Evolutionary conservation across 2,113 vertebrate genomes (phyloP).

Genomic region (Xenopus borealis): DNA sequence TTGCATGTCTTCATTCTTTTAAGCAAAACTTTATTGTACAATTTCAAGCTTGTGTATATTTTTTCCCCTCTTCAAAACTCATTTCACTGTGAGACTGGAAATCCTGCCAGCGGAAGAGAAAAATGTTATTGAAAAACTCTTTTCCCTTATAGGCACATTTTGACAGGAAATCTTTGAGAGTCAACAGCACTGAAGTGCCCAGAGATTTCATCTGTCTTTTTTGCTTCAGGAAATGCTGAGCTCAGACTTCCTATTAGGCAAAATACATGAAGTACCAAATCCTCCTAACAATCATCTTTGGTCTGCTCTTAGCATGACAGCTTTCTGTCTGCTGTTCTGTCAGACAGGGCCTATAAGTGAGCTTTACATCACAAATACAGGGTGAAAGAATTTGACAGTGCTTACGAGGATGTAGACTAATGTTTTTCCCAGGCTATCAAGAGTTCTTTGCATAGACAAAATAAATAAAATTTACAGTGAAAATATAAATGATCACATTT

Average conservation of each 20-base stretch:
- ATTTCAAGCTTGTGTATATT: constrained; percentile 57
- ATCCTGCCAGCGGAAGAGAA: constrained; percentile 75
- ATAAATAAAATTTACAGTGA: constrained; percentile 63
- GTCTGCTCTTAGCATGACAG: constrained; percentile 84
- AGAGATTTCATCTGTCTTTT: constrained; percentile 99
- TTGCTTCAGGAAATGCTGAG: constrained; percentile 93
- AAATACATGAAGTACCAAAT: constrained; percentile 86
- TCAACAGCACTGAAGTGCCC: constrained; percentile 91
- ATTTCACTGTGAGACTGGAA: constrained; percentile 72
- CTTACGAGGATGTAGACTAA: constrained; percentile 60
- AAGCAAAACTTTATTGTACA: constrained; percentile 62
- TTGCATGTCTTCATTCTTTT: constrained; percentile 64
- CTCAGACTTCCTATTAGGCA: constrained; percentile 95
- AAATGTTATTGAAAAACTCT: constrained; percentile 89
- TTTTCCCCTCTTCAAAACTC: constrained; percentile 67
- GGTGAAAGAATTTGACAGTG: constrained; percentile 72
- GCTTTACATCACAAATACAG: constrained; percentile 73
- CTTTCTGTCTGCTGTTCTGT: constrained; percentile 84
- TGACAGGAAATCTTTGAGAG: constrained; percentile 99
- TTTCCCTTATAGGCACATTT: constrained; percentile 89
- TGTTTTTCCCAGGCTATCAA: background rate
- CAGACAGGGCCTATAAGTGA: constrained; percentile 83
- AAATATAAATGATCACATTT: background rate
- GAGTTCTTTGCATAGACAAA: constrained; percentile 69
- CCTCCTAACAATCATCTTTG: constrained; percentile 75